Evolutionary conservation across 2,797 vertebrate species (phyloP).

Genomic region (Acipenser ruthenus): DNA sequence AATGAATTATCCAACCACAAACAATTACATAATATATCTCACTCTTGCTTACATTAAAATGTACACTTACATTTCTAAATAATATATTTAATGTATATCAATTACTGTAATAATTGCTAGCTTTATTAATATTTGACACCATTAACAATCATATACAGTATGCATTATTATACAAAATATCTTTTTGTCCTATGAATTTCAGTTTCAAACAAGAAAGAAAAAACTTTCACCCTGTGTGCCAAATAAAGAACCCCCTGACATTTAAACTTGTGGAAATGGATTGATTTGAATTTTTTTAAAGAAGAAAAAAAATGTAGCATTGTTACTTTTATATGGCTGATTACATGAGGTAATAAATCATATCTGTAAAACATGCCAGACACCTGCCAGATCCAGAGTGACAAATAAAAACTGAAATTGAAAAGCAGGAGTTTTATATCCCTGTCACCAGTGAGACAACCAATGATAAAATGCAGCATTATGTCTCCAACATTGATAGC

Average conservation of each 20-base stretch:
- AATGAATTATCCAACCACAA: no score
- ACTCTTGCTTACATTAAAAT: no score
- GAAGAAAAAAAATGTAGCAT: conserved; percentile 44
- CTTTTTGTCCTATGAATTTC: no score
- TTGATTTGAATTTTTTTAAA: conserved; percentile 43
- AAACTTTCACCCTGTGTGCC: conserved; percentile 12
- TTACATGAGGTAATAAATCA: conserved; percentile 66
- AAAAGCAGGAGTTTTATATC: conserved; percentile 43
- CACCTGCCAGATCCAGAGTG: conserved; percentile 41
- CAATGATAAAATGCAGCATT: conserved; percentile 47
- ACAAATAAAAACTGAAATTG: conserved; percentile 40
- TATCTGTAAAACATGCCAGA: conserved; percentile 50
- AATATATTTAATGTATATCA: no score
- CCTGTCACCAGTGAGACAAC: conserved; percentile 47
- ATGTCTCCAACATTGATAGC: conserved; percentile 31
- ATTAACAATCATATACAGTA: no score
- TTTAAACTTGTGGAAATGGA: conserved; percentile 29
- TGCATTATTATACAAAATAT: no score
- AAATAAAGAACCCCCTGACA: conserved; percentile 20
- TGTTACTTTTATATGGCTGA: conserved; percentile 48
- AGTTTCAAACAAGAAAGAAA: not conserved
- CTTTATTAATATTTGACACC: no score
- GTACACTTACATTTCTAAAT: no score
- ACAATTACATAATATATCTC: no score
- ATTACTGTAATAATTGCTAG: no score